Evolutionary conservation across 2,888 invertebrate genomes (phyloP).

Genomic region (Dryococelus australis): DNA sequence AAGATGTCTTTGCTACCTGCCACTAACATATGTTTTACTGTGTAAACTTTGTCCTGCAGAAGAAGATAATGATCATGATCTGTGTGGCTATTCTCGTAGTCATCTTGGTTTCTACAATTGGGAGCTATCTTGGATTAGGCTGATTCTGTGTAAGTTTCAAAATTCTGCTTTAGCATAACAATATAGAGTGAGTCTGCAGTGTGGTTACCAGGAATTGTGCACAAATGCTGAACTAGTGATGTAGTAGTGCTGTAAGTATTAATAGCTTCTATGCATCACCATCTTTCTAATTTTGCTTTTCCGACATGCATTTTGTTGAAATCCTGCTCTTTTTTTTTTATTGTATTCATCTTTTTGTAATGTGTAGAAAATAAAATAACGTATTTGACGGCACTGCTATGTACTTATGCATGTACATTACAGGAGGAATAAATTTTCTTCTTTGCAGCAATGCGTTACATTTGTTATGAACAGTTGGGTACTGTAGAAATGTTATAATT

Average conservation of each 20-base stretch:
- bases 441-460: too few relatives aligned
- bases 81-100: constrained; percentile 83
- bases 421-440: not conserved
- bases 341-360: too few relatives aligned
- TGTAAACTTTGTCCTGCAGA: constrained; percentile 66
- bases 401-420: not conserved
- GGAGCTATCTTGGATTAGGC: constrained; percentile 70
- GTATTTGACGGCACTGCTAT: not conserved
- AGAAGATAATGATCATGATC: constrained; percentile 93
- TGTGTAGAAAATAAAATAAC: not conserved
- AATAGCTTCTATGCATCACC: not conserved
- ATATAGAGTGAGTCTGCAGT: not conserved
- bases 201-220: not conserved
- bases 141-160: constrained; percentile 34
- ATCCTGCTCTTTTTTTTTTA: not conserved
- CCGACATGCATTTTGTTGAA: not conserved
- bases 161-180: not conserved
- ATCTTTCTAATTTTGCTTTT: not conserved
- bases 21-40: constrained; percentile 42
- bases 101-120: constrained; percentile 73
- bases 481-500: not conserved
- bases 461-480: not conserved
- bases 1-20: not conserved
- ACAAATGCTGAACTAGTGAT: not conserved
- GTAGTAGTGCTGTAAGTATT: not conserved